phyloP scores from a whole-genome alignment of 2,797 vertebrate genomes.

The Nasua narica region DNA sequence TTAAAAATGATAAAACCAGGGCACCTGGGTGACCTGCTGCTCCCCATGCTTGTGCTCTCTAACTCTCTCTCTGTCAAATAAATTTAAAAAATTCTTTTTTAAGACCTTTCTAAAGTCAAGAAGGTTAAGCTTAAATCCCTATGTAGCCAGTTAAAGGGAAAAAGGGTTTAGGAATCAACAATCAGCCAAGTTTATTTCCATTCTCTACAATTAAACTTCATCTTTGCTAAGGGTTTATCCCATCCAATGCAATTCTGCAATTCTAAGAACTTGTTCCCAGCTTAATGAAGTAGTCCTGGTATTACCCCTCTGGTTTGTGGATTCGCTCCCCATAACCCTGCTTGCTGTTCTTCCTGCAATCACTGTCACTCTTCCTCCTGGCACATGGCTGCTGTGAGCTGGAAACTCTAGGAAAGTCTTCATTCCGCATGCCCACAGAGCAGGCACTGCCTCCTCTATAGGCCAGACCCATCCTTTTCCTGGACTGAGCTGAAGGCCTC shows the following conservation, averaged over 20 bases:
- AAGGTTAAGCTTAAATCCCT: neutral
- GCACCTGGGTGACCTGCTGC: neutral
- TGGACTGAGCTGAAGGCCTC: neutral
- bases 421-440: accelerated
- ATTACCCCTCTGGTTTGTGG: neutral
- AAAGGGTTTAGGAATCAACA: neutral
- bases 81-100: too few relatives aligned
- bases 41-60: neutral
- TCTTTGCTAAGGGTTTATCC: neutral
- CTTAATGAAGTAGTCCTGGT: neutral
- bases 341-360: neutral
- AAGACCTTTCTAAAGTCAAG: neutral
- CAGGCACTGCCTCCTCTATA: neutral
- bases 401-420: neutral
- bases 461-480: neutral
- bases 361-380: neutral
- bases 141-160: neutral
- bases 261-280: neutral
- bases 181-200: neutral
- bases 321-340: neutral
- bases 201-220: neutral
- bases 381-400: neutral
- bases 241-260: neutral
- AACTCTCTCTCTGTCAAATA: neutral
- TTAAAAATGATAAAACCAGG: neutral